Percentiles rank a stretch among this genome's conserved stretches.
phyloP scores from a whole-genome alignment of 2,888 invertebrate genomes.

The Brachyptera risi region DNA sequence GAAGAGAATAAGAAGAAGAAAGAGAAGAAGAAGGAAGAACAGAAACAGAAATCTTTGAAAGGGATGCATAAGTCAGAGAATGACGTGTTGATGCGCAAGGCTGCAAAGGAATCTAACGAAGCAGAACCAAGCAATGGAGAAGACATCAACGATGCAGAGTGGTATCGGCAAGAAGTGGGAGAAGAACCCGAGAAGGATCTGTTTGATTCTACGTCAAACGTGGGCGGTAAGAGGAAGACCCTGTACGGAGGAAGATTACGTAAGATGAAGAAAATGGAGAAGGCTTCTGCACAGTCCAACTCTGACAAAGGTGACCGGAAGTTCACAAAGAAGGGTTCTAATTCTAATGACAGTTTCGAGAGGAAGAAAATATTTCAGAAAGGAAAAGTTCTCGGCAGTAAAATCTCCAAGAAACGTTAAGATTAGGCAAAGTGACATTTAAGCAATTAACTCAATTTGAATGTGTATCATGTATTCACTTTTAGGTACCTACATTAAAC shows the following conservation, averaged over 20 bases:
- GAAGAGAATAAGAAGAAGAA: constrained; percentile 67
- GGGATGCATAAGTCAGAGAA: constrained; percentile 58
- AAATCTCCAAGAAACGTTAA: neutral
- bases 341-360: neutral
- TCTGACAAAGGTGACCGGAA: neutral
- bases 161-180: constrained; percentile 84
- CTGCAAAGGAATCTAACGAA: constrained; percentile 39
- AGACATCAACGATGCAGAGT: constrained; percentile 71
- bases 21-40: constrained; percentile 58
- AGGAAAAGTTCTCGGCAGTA: constrained; percentile 5
- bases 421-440: neutral
- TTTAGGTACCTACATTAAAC: no score
- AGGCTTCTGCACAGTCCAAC: neutral
- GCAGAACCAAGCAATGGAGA: constrained; percentile 56
- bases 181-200: constrained; percentile 74
- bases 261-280: constrained; percentile 6
- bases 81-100: constrained; percentile 45
- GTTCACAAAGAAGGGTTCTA: neutral
- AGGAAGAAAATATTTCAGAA: neutral
- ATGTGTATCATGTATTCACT: no score
- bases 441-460: no score
- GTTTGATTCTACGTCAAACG: neutral
- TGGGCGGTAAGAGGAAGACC: neutral
- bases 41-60: constrained; percentile 63
- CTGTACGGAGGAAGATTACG: constrained; percentile 2